Percentiles rank a stretch among this genome's conserved stretches.
These are phyloP conservation scores for Pao palembangensis DNA, from an alignment of 2,113 vertebrate species.

Conservation along the genomic window DNA sequence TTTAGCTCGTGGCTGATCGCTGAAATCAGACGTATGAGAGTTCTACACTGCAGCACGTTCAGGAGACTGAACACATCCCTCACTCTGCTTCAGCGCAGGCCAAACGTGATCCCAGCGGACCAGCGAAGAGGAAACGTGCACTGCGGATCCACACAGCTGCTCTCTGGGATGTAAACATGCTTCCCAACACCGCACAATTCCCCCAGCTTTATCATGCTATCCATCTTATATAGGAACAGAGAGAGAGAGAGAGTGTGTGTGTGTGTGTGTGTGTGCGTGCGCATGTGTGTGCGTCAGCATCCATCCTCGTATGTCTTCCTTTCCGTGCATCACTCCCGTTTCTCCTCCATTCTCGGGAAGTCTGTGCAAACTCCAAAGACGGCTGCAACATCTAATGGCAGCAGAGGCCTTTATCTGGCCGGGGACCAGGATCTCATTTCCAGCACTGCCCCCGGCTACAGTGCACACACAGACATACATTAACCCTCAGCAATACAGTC, in stretches of 20 bases:
- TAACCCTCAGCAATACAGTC: constrained; percentile 26
- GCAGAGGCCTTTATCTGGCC: constrained; percentile 51
- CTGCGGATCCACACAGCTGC: constrained; percentile 36
- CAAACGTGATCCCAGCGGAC: constrained; percentile 37
- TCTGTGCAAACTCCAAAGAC: constrained; percentile 13
- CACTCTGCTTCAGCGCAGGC: constrained; percentile 43
- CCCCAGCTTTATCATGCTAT: constrained; percentile 32
- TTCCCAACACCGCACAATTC: constrained; percentile 21
- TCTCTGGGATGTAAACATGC: constrained; percentile 27
- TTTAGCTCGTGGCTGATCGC: constrained; percentile 51
- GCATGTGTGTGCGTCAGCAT: constrained; percentile 4
- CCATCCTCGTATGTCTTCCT: constrained; percentile 22
- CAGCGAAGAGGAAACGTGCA: constrained; percentile 29
- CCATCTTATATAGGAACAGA: constrained; percentile 26
- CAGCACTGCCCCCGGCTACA: constrained; percentile 41
- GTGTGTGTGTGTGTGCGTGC: background rate
- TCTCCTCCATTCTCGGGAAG: background rate
- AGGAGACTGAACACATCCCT: constrained; percentile 22
- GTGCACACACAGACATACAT: constrained; percentile 27
- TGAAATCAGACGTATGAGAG: constrained; percentile 52
- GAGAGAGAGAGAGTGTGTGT: background rate
- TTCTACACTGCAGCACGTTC: constrained; percentile 35
- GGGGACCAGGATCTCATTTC: constrained; percentile 40
- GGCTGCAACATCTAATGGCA: constrained; percentile 33
- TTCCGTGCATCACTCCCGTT: constrained; percentile 4